Evolutionary conservation across 2,113 vertebrate genomes (phyloP), one percentile per base, ranked within the genome.

Genomic region (Balaeniceps rex): DNA sequence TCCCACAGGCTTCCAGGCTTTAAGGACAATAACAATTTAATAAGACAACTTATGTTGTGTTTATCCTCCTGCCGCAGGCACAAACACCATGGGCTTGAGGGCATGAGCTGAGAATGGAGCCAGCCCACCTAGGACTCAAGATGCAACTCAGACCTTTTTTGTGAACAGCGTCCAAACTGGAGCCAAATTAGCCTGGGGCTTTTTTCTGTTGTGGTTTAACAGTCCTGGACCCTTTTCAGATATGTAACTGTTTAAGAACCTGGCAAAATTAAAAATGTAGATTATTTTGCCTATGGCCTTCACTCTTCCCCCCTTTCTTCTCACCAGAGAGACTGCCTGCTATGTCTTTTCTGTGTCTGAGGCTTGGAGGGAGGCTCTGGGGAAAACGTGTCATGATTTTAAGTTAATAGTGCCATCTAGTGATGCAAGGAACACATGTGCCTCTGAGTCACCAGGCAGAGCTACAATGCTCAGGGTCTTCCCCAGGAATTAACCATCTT

Each of bases 341-440:
- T 64, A 0, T 38, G 83, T 60, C 14, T 85, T 83, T n/a, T 33
- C 42, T 17, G 0, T 4, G 31, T 7, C 44, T 33, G 61, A 76
- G 34, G 6, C 11, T 83, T 61, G n/a, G 25, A 68, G 33, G 14
- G 14, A 46, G 9, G 36, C 14, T 63, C 2, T 7, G 4, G 14
- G 29, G 13, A 33, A 47, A 23, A 5, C 2, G 9, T 10, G 44
- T 7, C 14, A 2, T 24, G 52, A 83, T 79, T 90, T 84, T 93
- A 66, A 87, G 90, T 91, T 96, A 81, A 93, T 36, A 95, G 86
- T 88, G 79, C 96, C 97, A 97, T 87, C 97, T 97, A 96, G 90
- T 86, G 97, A 40, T 75, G 7, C 0, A 28, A 47, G 5, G 44
- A 34, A 36, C 40, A 31, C 7, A 16, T 2, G 26, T 14, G 38